Evolutionary conservation across 2,113 vertebrate genomes (phyloP), one percentile per base, ranked within the genome.

Genomic region (Chrysochloris asiatica): DNA sequence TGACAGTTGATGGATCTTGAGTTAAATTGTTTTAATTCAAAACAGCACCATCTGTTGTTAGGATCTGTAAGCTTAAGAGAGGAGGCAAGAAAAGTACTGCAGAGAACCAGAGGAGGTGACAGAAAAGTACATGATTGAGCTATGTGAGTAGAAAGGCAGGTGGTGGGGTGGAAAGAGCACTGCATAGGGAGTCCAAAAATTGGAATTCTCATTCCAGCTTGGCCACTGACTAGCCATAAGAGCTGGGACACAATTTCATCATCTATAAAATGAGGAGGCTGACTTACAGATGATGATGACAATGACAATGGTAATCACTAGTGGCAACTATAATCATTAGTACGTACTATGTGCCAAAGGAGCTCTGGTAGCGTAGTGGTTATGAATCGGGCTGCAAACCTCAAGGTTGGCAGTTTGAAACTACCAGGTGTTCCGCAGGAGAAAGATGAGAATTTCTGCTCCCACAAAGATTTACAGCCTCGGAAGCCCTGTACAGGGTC

Each of bases 11-110:
- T 81, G 95, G 97, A 97, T 96, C 92, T 89, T 73, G 22, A 72
- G 96, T 94, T 97, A 97, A 98, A 98, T 92, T 94, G 95, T 95
- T 97, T 97, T 95, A 97, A 97, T 97, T 96, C 95, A 95, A 94
- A 97, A 95, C 93, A 92, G 94, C 88, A 96, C 97, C 97, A 96
- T 97, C 95, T 98, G 96, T 97, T 97, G 96, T 96, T 84, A 94
- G 90, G 93, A 63, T 95, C 93, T 92, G 88, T 78, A 47, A 82
- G 94, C 80, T 22, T 48, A 75, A 77, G 81, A 88, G 86, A 88
- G 36, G 89, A 94, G 41, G 67, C 75, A 67, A 50, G 84, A 21
- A 13, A 63, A 92, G 77, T 48, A 10, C 88, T 36, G 65, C 28
- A 5, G 82, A 89, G 59, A 90, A 85, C 82, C 65, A 83, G 75